These are phyloP conservation scores for Vanessa atalanta DNA, from an alignment of 1,140 invertebrate genomes.

Conservation along the genomic window DNA sequence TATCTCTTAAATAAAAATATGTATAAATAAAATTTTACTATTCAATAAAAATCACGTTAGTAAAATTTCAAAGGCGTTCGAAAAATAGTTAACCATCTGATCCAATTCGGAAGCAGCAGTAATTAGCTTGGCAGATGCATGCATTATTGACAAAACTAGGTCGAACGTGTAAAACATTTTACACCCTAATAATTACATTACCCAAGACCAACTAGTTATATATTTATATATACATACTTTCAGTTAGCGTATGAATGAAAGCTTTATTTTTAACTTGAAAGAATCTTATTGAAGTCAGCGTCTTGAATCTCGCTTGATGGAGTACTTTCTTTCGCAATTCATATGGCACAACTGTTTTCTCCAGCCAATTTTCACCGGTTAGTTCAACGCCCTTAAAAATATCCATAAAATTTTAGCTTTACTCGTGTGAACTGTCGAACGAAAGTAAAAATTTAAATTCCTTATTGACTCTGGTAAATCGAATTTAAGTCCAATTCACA, in stretches of 20 bases:
- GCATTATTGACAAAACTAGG: conserved; percentile 47
- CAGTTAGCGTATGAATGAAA: conserved; percentile 71
- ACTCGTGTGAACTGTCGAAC: too few species aligned
- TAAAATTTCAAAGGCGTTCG: neutral
- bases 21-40: too few species aligned
- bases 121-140: conserved; percentile 40
- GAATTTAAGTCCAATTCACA: too few species aligned
- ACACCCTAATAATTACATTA: conserved; percentile 43
- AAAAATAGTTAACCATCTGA: conserved; percentile 15
- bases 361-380: conserved; percentile 72
- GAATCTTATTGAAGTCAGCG: conserved; percentile 67
- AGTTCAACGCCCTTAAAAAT: conserved; percentile 65
- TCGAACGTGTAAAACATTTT: conserved; percentile 44
- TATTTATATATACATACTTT: conserved; percentile 55
- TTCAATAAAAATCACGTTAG: too few species aligned
- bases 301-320: conserved; percentile 72
- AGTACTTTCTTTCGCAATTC: conserved; percentile 73
- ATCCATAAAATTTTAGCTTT: too few species aligned
- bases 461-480: too few species aligned
- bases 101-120: conserved; percentile 33
- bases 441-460: too few species aligned
- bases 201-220: conserved; percentile 30
- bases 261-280: conserved; percentile 77
- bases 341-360: conserved; percentile 65
- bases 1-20: too few species aligned